Percentiles rank a stretch among this genome's conserved stretches.
These are phyloP conservation scores for Coluber constrictor DNA, from an alignment of 2,797 vertebrate genomes.

Conservation along the genomic window DNA sequence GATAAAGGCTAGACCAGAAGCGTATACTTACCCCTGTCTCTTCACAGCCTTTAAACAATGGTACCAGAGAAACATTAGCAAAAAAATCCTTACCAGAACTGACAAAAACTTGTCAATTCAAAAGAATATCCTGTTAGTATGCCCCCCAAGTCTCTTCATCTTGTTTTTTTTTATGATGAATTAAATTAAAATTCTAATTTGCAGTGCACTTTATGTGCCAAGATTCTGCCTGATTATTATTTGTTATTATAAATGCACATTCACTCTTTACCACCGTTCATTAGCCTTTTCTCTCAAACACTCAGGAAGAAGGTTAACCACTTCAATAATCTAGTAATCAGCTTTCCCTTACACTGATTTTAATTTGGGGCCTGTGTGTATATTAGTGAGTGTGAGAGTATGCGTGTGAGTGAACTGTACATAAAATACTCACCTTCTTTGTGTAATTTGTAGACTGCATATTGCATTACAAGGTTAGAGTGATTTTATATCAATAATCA, in stretches of 20 bases:
- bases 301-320: slow-evolving; percentile 47
- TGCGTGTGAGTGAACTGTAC: not conserved
- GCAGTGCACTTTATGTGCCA: slow-evolving; percentile 19
- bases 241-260: slow-evolving; percentile 46
- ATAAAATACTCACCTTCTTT: slow-evolving; percentile 6
- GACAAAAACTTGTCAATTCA: slow-evolving; percentile 55
- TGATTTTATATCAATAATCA: not conserved
- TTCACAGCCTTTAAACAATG: slow-evolving; percentile 43
- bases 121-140: slow-evolving; percentile 47
- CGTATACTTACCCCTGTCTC: slow-evolving; percentile 27
- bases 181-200: slow-evolving; percentile 60
- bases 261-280: slow-evolving; percentile 29
- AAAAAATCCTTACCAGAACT: slow-evolving; percentile 54
- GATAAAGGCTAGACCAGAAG: slow-evolving; percentile 45
- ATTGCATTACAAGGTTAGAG: not conserved
- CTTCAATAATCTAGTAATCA: slow-evolving; percentile 35
- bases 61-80: slow-evolving; percentile 57
- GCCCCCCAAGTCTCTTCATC: slow-evolving; percentile 43
- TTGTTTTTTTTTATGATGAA: slow-evolving; percentile 57
- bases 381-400: slow-evolving; percentile 9
- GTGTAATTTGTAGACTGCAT: not conserved
- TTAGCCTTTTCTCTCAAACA: slow-evolving; percentile 36
- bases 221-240: slow-evolving; percentile 34
- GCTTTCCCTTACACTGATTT: not conserved
- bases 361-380: not conserved